phyloP scores from a whole-genome alignment of 1,140 invertebrate genomes.

The Cotesia glomerata region DNA sequence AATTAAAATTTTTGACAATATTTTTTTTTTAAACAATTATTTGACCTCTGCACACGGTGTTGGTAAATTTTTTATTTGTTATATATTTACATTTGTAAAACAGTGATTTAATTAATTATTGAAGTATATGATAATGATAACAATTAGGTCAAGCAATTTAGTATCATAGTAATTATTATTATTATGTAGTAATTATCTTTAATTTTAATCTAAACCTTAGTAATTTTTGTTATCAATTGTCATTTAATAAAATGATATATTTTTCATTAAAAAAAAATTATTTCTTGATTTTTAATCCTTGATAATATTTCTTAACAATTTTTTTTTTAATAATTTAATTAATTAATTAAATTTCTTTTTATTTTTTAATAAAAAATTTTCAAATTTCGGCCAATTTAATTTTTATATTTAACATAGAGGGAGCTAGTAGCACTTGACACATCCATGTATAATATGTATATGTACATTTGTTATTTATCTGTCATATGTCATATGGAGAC shows the following conservation, averaged over 20 bases:
- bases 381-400: too few relatives aligned
- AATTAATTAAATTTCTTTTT: too few relatives aligned
- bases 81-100: neutral
- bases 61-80: constrained; percentile 15
- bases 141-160: too few relatives aligned
- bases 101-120: too few relatives aligned
- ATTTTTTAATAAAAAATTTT: neutral
- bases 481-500: neutral
- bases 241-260: too few relatives aligned
- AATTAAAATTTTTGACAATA: neutral
- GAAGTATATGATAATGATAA: too few relatives aligned
- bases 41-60: constrained; percentile 7
- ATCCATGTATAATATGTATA: too few relatives aligned
- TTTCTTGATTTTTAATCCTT: too few relatives aligned
- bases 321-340: too few relatives aligned
- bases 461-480: too few relatives aligned
- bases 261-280: neutral
- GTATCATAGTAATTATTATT: neutral
- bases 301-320: too few relatives aligned
- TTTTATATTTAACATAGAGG: neutral
- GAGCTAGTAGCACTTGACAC: neutral
- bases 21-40: neutral
- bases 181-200: neutral
- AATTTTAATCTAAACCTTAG: neutral
- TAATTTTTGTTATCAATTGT: neutral